A percentile compares a stretch with the other conserved stretches of the same genome.
Evolutionary conservation across 2,797 vertebrate species (phyloP).

Genomic region (Thamnophis elegans): DNA sequence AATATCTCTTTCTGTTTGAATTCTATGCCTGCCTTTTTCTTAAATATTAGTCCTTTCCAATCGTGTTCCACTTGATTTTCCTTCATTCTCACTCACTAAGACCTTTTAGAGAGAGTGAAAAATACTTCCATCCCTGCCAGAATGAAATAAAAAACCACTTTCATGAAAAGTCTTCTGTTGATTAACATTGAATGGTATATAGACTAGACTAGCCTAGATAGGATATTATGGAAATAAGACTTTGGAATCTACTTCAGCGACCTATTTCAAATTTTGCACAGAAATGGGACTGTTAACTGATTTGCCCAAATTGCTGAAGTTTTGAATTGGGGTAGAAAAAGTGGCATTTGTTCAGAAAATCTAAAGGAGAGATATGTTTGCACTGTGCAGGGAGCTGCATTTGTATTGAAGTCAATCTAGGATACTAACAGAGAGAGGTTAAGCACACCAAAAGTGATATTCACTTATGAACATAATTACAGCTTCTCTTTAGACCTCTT

Average conservation of each 20-base stretch:
- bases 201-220: neutral
- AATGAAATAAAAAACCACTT: neutral
- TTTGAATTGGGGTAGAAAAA: neutral
- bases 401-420: neutral
- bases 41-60: neutral
- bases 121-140: neutral
- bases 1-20: neutral
- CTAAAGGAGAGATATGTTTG: neutral
- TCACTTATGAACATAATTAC: neutral
- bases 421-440: neutral
- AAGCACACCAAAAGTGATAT: neutral
- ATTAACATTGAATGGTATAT: neutral
- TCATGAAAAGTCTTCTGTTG: neutral
- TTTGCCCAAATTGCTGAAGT: neutral
- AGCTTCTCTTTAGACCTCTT: neutral
- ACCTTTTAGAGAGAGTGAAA: neutral
- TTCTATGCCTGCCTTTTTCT: neutral
- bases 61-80: neutral
- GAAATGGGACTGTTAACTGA: neutral
- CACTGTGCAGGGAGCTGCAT: neutral
- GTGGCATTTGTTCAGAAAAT: neutral
- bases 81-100: neutral
- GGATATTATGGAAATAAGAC: neutral
- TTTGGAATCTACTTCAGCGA: neutral
- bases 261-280: neutral